A percentile compares a stretch with the other conserved stretches of the same genome.
Conservation (phyloP, 2,113 vertebrate species). For the Natator depressus region DNA sequence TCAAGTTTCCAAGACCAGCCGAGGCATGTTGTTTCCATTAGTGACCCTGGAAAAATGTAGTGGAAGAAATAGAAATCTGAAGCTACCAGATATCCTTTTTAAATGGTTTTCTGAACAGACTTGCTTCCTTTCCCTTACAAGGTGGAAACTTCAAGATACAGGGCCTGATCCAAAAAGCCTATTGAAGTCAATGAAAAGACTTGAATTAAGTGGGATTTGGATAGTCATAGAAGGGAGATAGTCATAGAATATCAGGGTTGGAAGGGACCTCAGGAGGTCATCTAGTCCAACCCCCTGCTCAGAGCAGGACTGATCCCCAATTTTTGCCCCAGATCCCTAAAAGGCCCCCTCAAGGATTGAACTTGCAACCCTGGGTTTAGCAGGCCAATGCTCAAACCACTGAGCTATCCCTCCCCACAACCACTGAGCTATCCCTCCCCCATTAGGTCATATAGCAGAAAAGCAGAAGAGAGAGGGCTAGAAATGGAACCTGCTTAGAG, state of each 20-base stretch:
- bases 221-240: neutral
- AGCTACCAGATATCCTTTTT: conserved; percentile 10
- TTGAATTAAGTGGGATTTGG: conserved; percentile 34
- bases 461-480: conserved; percentile 10
- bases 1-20: neutral
- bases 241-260: too few relatives aligned
- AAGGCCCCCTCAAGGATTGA: too few relatives aligned
- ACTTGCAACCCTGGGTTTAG: too few relatives aligned
- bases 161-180: conserved; percentile 16
- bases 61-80: conserved; percentile 29
- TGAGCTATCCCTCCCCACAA: too few relatives aligned
- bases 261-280: too few relatives aligned
- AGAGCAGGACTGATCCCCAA: too few relatives aligned
- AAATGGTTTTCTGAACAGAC: conserved; percentile 38
- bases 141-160: conserved; percentile 37
- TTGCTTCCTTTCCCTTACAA: conserved; percentile 51
- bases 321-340: too few relatives aligned
- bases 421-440: too few relatives aligned
- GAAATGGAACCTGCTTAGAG: conserved; percentile 24
- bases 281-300: too few relatives aligned
- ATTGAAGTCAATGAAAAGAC: neutral
- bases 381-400: too few relatives aligned
- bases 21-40: neutral
- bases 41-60: conserved; percentile 28
- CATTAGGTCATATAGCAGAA: conserved; percentile 45